phyloP scores from a whole-genome alignment of 2,888 invertebrate species.

The Torymus aiolomorphi region DNA sequence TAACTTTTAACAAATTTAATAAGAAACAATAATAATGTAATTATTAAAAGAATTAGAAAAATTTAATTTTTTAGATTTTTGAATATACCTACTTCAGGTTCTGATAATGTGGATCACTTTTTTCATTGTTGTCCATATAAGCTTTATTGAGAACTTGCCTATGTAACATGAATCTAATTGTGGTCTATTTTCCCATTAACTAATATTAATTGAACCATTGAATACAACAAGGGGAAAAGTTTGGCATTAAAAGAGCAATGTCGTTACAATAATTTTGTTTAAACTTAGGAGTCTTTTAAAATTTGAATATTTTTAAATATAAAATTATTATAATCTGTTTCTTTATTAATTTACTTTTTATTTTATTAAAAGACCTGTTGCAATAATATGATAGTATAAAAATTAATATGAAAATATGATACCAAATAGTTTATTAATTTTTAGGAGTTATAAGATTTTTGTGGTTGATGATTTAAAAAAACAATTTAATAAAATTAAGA shows the following conservation, averaged over 20 bases:
- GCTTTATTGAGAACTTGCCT: conserved; percentile 53
- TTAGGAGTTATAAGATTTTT: too few species aligned
- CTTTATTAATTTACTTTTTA: neutral
- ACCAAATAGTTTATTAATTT: too few species aligned
- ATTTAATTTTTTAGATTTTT: neutral
- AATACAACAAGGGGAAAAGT: conserved; percentile 53
- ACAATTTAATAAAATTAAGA: too few species aligned
- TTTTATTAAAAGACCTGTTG: neutral
- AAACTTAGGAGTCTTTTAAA: conserved; percentile 1
- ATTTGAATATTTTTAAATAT: neutral
- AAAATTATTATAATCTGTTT: neutral
- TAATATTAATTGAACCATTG: conserved; percentile 58
- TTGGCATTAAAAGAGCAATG: conserved; percentile 50
- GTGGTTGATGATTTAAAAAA: too few species aligned
- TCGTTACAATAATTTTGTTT: conserved; percentile 37
- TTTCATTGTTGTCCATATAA: conserved; percentile 42
- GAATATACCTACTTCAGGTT: conserved; percentile 6
- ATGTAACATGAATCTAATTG: conserved; percentile 56
- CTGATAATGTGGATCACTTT: conserved; percentile 34
- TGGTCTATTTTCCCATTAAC: conserved; percentile 55
- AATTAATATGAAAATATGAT: too few species aligned
- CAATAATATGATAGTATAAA: neutral
- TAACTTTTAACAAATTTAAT: too few species aligned
- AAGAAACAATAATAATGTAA: too few species aligned
- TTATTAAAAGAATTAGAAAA: too few species aligned